These are phyloP conservation scores for Acanthochromis polyacanthus DNA, from an alignment of 2,113 vertebrate genomes.

Conservation along the genomic window DNA sequence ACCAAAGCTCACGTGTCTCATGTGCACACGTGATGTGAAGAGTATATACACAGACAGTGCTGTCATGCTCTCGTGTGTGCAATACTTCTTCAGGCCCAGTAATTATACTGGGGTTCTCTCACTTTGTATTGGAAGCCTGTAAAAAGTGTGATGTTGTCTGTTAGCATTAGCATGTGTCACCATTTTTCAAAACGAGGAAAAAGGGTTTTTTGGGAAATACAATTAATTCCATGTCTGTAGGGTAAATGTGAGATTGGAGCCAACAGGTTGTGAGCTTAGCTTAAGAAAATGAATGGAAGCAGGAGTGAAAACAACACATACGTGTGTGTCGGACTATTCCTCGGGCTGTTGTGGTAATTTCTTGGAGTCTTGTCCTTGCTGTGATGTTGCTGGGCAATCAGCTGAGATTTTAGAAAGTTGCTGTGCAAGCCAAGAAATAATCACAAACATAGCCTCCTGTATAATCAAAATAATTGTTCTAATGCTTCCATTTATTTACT, in stretches of 20 bases:
- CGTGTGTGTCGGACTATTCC: too few relatives aligned
- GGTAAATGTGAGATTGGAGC: too few relatives aligned
- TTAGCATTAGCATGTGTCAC: too few relatives aligned
- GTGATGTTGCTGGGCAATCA: background rate
- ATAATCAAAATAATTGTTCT: background rate
- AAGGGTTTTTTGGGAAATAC: too few relatives aligned
- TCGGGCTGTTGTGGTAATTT: background rate
- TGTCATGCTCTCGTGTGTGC: background rate
- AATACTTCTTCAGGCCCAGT: too few relatives aligned
- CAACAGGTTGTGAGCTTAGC: background rate
- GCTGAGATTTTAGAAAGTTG: background rate
- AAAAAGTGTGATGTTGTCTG: too few relatives aligned
- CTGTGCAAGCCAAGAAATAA: conserved; percentile 10
- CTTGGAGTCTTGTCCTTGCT: background rate
- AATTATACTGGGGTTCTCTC: background rate
- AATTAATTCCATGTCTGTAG: too few relatives aligned
- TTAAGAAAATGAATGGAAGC: background rate
- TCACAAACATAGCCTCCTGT: background rate
- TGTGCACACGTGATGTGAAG: conserved; percentile 36
- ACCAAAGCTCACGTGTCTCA: conserved; percentile 41
- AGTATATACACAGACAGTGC: conserved; percentile 15
- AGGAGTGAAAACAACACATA: background rate
- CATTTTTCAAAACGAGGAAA: too few relatives aligned
- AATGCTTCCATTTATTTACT: background rate
- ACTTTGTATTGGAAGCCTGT: background rate